Evolutionary conservation across 2,797 vertebrate species (phyloP).

Genomic region (Todus mexicanus): DNA sequence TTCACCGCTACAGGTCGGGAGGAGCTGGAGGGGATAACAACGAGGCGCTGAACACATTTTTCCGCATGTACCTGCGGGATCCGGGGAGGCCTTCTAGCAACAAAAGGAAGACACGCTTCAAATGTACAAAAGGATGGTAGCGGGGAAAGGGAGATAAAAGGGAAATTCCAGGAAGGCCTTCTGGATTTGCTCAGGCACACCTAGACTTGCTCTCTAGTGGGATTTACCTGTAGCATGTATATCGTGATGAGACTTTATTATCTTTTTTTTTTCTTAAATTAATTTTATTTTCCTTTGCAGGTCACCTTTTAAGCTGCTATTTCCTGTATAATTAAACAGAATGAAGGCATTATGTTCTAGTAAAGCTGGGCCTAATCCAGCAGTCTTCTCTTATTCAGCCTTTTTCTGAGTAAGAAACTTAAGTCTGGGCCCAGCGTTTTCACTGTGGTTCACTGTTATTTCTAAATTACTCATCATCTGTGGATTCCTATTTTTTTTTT

Average conservation of each 20-base stretch:
- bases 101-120: not conserved
- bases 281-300: conserved; percentile 67
- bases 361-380: conserved; percentile 53
- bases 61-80: not conserved
- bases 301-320: conserved; percentile 62
- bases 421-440: conserved; percentile 21
- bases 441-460: not conserved
- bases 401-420: conserved; percentile 45
- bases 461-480: conserved; percentile 31
- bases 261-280: not conserved
- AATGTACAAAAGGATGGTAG: not conserved
- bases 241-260: conserved; percentile 24
- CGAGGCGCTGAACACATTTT: not conserved
- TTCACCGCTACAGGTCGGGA: not conserved
- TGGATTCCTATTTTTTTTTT: not conserved
- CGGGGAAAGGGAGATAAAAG: not conserved
- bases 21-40: not conserved
- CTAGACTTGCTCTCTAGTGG: conserved; percentile 45
- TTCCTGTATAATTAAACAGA: conserved; percentile 66
- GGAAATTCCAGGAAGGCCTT: conserved; percentile 55
- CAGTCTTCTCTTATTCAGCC: conserved; percentile 47
- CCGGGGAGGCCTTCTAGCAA: conserved; percentile 12
- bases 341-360: conserved; percentile 63
- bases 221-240: conserved; percentile 45
- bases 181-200: conserved; percentile 39